Conservation (phyloP, 2,888 invertebrate species). For the Epirrita christyi region DNA sequence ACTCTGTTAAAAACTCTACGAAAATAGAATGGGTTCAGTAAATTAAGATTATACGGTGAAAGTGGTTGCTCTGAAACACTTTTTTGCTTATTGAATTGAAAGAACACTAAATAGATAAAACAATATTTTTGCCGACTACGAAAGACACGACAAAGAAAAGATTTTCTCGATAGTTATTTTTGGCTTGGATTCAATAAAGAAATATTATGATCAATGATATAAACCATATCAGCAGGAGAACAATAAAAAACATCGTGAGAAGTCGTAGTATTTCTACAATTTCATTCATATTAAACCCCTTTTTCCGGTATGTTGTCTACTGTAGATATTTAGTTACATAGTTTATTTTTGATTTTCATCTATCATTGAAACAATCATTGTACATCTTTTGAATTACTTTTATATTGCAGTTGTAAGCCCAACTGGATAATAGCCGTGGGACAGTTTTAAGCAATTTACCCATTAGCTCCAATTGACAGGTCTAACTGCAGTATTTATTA, state of each 20-base stretch:
- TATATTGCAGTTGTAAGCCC: slow-evolving; percentile 36
- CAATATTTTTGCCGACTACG: too few species aligned
- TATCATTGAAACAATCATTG: slow-evolving; percentile 7
- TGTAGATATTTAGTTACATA: too few species aligned
- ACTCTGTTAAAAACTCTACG: slow-evolving; percentile 23
- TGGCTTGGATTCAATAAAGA: too few species aligned
- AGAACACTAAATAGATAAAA: not conserved
- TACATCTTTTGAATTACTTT: slow-evolving; percentile 17
- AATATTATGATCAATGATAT: too few species aligned
- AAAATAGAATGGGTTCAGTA: slow-evolving; percentile 27
- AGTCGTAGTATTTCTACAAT: too few species aligned
- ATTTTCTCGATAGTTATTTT: too few species aligned
- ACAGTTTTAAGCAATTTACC: slow-evolving; percentile 57
- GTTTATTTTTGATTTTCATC: not conserved
- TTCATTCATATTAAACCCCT: too few species aligned
- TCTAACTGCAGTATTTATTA: slow-evolving; percentile 50
- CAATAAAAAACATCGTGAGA: too few species aligned
- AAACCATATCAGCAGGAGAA: too few species aligned
- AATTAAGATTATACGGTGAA: slow-evolving; percentile 18
- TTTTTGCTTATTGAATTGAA: not conserved
- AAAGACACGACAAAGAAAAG: too few species aligned
- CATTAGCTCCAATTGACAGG: slow-evolving; percentile 61
- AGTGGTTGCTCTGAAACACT: slow-evolving; percentile 9
- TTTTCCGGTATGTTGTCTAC: too few species aligned
- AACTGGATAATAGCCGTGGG: slow-evolving; percentile 50